Conservation (phyloP, 2,797 vertebrate species). For the Rhinella marina region DNA sequence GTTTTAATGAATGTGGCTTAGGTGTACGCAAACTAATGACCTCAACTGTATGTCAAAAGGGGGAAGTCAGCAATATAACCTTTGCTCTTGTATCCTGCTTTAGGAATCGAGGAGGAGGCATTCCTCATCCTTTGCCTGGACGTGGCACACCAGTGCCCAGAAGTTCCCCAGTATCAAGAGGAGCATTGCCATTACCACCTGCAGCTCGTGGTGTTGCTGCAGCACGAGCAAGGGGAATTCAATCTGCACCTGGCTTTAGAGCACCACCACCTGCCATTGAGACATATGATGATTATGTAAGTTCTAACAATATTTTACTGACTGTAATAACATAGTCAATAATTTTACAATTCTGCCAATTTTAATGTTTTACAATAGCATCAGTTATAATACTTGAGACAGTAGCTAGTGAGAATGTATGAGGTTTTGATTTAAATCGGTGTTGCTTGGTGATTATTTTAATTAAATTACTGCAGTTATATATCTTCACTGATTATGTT, state of each 20-base stretch:
- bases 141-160: constrained; percentile 85
- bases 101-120: constrained; percentile 87
- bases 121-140: constrained; percentile 78
- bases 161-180: constrained; percentile 80
- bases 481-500: no score
- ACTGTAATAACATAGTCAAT: neutral
- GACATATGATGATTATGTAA: constrained; percentile 95
- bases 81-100: constrained; percentile 4
- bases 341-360: neutral
- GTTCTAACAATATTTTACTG: constrained; percentile 68
- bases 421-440: neutral
- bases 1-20: no score
- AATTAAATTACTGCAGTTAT: neutral
- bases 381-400: neutral
- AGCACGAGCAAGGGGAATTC: constrained; percentile 79
- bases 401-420: neutral
- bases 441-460: neutral
- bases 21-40: no score
- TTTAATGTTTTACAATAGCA: neutral
- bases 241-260: constrained; percentile 83
- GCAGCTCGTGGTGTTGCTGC: constrained; percentile 83
- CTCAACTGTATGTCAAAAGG: neutral
- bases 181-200: constrained; percentile 80
- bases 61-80: neutral
- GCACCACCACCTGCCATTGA: constrained; percentile 85